phyloP scores from a whole-genome alignment of 2,888 invertebrate species.

The Dermolepida albohirtum region DNA sequence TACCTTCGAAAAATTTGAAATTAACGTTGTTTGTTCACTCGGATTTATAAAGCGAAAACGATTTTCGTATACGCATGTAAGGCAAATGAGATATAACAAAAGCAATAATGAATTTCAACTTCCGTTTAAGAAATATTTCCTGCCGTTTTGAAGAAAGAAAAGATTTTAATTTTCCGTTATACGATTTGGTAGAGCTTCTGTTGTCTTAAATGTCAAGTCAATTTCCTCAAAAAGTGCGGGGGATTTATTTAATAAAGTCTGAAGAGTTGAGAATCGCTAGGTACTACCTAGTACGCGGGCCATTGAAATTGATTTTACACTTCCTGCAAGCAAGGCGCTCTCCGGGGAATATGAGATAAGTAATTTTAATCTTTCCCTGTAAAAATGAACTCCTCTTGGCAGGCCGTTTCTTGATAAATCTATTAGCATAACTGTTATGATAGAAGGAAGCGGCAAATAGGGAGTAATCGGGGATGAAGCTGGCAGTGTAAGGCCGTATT shows the following conservation, averaged over 20 bases:
- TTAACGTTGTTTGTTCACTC: too few relatives aligned
- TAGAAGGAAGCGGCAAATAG: conserved; percentile 5
- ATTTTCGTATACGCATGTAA: too few relatives aligned
- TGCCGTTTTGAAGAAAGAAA: too few relatives aligned
- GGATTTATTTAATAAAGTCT: conserved; percentile 42
- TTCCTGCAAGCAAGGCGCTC: conserved; percentile 26
- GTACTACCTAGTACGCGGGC: conserved; percentile 12
- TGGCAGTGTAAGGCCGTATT: conserved; percentile 16
- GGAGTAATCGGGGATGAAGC: conserved; percentile 25
- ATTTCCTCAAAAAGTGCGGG: conserved; percentile 29
- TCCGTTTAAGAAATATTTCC: too few relatives aligned
- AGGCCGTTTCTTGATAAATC: conserved; percentile 31
- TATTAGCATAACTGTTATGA: conserved; percentile 38
- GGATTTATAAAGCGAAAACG: too few relatives aligned
- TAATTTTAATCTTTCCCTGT: conserved; percentile 40
- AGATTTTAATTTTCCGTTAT: conserved; percentile 7
- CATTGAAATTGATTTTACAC: conserved; percentile 44
- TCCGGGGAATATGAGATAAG: conserved; percentile 35
- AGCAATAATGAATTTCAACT: too few relatives aligned
- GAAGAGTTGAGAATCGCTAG: conserved; percentile 25
- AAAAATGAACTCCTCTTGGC: conserved; percentile 14
- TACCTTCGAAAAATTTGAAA: too few relatives aligned
- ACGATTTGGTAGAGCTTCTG: conserved; percentile 6
- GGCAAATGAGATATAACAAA: too few relatives aligned
- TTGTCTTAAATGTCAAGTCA: conserved; percentile 29